Percentiles rank a stretch among this genome's conserved stretches.
Evolutionary conservation across 1,140 invertebrate species (phyloP).

Genomic region (Halyomorpha halys): DNA sequence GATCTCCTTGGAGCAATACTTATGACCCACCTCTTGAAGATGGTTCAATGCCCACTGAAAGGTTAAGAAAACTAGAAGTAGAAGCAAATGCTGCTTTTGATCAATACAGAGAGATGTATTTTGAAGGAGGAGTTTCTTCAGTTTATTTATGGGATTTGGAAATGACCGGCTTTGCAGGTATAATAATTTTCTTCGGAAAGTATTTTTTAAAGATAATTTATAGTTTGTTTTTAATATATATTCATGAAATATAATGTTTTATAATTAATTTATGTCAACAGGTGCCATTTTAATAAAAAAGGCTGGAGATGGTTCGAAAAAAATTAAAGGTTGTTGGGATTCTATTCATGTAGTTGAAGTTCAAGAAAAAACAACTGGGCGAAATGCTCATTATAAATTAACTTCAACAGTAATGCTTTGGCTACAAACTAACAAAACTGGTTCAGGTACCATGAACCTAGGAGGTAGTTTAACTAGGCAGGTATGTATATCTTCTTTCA

Average conservation of each 20-base stretch:
- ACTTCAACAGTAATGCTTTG: slow-evolving; percentile 99
- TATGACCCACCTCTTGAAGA: slow-evolving; percentile 97
- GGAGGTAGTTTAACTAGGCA: slow-evolving; percentile 96
- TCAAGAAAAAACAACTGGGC: slow-evolving; percentile 85
- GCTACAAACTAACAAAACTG: slow-evolving; percentile 94
- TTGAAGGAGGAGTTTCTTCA: slow-evolving; percentile 97
- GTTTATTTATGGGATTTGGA: slow-evolving; percentile 99
- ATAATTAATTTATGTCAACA: slow-evolving; percentile 28
- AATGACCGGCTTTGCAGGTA: slow-evolving; percentile 74
- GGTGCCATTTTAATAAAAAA: slow-evolving; percentile 99
- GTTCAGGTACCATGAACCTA: slow-evolving; percentile 96
- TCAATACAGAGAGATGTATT: slow-evolving; percentile 98
- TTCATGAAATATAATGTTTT: not conserved
- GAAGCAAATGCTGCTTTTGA: slow-evolving; percentile 98
- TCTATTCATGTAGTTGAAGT: slow-evolving; percentile 99
- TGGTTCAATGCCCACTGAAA: slow-evolving; percentile 95
- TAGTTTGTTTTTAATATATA: no score
- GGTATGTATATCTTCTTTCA: slow-evolving; percentile 39
- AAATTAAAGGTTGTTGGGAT: slow-evolving; percentile 99
- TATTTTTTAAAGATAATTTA: not conserved
- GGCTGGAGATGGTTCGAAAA: slow-evolving; percentile 91
- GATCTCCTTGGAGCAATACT: slow-evolving; percentile 98
- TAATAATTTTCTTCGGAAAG: not conserved
- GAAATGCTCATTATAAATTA: slow-evolving; percentile 95
- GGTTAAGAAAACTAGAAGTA: slow-evolving; percentile 88